Conservation (phyloP, 2,888 invertebrate species). For the Thalpophila matura region DNA sequence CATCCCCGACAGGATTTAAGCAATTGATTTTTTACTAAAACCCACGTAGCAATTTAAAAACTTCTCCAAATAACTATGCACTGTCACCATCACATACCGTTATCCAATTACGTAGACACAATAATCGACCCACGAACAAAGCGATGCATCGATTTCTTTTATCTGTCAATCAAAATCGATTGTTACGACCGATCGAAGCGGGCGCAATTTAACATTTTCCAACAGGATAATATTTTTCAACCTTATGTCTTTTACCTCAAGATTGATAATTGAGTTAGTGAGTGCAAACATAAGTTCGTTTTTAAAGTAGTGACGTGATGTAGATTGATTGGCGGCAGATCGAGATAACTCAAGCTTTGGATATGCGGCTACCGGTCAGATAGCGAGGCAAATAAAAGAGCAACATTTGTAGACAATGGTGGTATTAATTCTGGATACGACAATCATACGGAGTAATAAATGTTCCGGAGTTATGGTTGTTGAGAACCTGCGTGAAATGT, state of each 20-base stretch:
- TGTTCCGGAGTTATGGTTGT: conserved; percentile 61
- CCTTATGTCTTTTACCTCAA: conserved; percentile 23
- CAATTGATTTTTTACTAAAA: conserved; percentile 24
- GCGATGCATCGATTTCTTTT: conserved; percentile 82
- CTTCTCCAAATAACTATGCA: conserved; percentile 41
- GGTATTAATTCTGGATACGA: conserved; percentile 65
- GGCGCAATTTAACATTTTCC: conserved; percentile 33
- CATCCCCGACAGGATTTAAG: too few species aligned
- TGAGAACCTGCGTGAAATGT: conserved; percentile 56
- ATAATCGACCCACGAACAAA: conserved; percentile 83
- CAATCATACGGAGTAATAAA: conserved; percentile 65
- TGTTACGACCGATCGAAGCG: conserved; percentile 76
- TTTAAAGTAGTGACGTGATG: conserved; percentile 66
- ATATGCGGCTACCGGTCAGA: conserved; percentile 77
- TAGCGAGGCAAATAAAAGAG: conserved; percentile 66
- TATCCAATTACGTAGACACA: conserved; percentile 81
- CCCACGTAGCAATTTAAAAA: conserved; percentile 36
- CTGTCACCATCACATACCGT: conserved; percentile 62
- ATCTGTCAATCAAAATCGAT: conserved; percentile 86
- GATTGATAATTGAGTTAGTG: conserved; percentile 1
- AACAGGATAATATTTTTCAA: neutral
- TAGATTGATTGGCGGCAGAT: conserved; percentile 82
- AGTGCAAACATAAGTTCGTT: conserved; percentile 43
- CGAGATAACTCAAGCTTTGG: conserved; percentile 80
- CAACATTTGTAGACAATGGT: conserved; percentile 64